phyloP scores from a whole-genome alignment of 2,113 vertebrate species.

The Alouatta palliata region DNA sequence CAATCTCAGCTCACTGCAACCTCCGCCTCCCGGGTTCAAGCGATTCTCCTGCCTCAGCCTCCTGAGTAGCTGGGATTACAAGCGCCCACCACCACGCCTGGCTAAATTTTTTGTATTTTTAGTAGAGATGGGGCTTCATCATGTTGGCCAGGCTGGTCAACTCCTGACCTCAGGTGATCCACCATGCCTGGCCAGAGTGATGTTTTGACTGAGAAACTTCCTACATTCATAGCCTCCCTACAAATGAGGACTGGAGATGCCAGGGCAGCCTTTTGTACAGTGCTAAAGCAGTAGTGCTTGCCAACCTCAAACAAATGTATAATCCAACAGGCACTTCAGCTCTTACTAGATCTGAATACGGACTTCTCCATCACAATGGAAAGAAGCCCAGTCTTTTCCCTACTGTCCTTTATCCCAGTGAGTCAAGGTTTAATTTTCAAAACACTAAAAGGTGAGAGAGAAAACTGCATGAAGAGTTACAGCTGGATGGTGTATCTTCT shows the following conservation, averaged over 20 bases:
- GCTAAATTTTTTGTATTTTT: no score
- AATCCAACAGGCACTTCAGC: background rate
- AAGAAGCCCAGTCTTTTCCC: background rate
- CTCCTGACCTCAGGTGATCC: no score
- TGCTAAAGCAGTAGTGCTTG: background rate
- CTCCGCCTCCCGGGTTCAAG: no score
- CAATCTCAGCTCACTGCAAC: no score
- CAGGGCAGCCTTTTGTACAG: background rate
- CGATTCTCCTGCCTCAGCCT: no score
- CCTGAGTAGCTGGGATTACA: no score
- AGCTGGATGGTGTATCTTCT: background rate
- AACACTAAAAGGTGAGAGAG: background rate
- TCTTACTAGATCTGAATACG: background rate
- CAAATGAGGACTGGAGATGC: background rate
- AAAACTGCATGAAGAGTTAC: background rate
- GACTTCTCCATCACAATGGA: background rate
- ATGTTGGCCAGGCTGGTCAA: no score
- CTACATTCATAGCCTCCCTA: background rate
- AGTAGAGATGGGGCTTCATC: no score
- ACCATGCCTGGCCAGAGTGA: no score
- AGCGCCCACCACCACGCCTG: no score
- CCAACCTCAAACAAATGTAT: background rate
- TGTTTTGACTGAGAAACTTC: background rate
- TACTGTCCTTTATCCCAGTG: background rate
- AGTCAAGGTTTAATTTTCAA: conserved; percentile 2